phyloP scores from a whole-genome alignment of 53 echinoderm and acorn worm genomes.

The Astropecten irregularis region DNA sequence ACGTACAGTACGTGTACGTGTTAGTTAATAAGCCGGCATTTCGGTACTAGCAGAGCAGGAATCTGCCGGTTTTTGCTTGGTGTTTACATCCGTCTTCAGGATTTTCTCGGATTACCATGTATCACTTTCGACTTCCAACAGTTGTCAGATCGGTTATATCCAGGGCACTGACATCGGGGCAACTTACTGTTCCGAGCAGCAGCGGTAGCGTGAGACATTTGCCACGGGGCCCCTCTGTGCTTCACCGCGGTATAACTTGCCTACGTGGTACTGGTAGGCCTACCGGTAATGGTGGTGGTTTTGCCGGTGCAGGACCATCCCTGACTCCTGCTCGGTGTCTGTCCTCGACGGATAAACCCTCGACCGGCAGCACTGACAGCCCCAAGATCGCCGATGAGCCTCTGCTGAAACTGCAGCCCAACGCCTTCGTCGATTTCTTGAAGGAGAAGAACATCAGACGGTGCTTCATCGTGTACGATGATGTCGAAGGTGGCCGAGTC shows the following conservation, averaged over 20 bases:
- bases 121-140: background rate
- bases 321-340: background rate
- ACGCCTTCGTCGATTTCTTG: constrained; percentile 66
- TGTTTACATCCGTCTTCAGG: background rate
- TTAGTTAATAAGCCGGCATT: no score
- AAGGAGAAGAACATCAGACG: constrained; percentile 52
- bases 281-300: background rate
- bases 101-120: background rate
- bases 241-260: background rate
- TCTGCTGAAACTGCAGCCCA: constrained; percentile 55
- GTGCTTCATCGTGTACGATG: constrained; percentile 64
- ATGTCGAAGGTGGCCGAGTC: constrained; percentile 15
- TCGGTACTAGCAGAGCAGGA: background rate
- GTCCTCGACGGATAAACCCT: background rate
- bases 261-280: no score
- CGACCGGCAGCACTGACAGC: background rate
- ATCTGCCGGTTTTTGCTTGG: background rate
- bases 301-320: background rate
- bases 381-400: background rate
- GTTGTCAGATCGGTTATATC: background rate
- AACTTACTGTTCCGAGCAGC: background rate
- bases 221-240: background rate
- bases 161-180: background rate
- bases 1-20: no score
- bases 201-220: background rate